Percentiles rank a stretch among this genome's conserved stretches.
Evolutionary conservation across 2,888 invertebrate species (phyloP).

Genomic region (Dynastes maya): DNA sequence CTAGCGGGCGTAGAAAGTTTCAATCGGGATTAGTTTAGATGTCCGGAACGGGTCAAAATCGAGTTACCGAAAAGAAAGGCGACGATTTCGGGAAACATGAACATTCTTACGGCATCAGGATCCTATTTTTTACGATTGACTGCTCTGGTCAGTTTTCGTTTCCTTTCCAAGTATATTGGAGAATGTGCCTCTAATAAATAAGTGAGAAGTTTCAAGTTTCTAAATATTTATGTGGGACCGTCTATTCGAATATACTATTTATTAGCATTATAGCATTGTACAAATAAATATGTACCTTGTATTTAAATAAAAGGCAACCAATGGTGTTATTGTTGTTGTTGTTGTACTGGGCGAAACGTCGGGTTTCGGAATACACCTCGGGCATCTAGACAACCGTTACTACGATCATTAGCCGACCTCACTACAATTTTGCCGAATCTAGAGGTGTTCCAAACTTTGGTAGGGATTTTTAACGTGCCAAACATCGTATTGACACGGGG

Average conservation of each 20-base stretch:
- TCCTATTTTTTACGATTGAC: slow-evolving; percentile 23
- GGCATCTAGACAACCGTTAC: no score
- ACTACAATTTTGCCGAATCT: no score
- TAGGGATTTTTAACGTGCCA: no score
- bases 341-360: no score
- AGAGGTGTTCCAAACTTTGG: no score
- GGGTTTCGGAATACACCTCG: no score
- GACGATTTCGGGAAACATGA: background rate
- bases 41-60: slow-evolving; percentile 7
- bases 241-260: background rate
- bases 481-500: no score
- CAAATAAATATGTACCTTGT: no score
- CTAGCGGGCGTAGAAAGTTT: background rate
- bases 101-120: background rate
- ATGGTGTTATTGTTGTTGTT: no score
- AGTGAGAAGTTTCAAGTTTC: background rate
- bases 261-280: no score
- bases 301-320: no score
- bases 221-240: slow-evolving; percentile 8
- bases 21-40: slow-evolving; percentile 26
- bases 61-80: slow-evolving; percentile 17
- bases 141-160: background rate
- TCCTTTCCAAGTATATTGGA: background rate
- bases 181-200: background rate
- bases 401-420: no score